phyloP scores from a whole-genome alignment of 2,113 vertebrate genomes.

The Morone chrysops region DNA sequence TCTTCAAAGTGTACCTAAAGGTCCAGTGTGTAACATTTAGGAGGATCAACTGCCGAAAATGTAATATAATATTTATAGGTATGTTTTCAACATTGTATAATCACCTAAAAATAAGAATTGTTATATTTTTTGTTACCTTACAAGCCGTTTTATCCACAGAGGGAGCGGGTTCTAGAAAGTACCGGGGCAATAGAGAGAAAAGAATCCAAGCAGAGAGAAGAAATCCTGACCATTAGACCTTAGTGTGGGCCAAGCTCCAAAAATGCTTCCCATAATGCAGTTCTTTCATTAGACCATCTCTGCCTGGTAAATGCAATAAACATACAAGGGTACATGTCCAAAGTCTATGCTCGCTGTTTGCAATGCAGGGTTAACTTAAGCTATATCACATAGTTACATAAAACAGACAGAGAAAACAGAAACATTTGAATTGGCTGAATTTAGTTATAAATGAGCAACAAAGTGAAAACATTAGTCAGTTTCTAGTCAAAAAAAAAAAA shows the following conservation, averaged over 20 bases:
- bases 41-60: too few species aligned
- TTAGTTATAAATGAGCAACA: not conserved
- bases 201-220: not conserved
- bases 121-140: too few species aligned
- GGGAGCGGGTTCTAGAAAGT: too few species aligned
- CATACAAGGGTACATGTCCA: not conserved
- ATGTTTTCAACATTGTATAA: too few species aligned
- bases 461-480: slow-evolving; percentile 20
- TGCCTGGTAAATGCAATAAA: not conserved
- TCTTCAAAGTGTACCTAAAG: not conserved
- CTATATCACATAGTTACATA: not conserved
- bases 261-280: not conserved
- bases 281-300: not conserved
- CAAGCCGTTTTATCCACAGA: too few species aligned
- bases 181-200: not conserved
- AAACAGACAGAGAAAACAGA: not conserved
- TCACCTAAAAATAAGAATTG: too few species aligned
- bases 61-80: too few species aligned
- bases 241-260: not conserved
- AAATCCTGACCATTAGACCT: not conserved
- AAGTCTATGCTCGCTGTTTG: not conserved
- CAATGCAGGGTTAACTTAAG: not conserved
- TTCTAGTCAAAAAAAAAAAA: slow-evolving; percentile 44
- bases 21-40: not conserved
- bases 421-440: not conserved